Base-by-base conservation (phyloP, 2,113 vertebrate species). In the Engystomops pustulosus region DNA sequence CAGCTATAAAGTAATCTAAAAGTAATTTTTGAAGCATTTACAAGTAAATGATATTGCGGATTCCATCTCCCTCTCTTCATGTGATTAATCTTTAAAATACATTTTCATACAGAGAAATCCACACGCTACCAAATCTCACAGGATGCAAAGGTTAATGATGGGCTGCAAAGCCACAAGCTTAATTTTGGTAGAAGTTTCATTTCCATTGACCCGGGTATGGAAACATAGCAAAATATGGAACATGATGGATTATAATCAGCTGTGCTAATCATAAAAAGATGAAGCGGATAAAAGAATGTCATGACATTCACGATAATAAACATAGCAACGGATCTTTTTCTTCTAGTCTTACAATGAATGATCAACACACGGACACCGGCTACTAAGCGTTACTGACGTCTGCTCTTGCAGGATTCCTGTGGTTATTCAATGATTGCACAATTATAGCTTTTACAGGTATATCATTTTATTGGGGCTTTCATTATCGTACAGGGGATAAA, bases 131-230 rank as follows among this genome's bases (percentile, higher is more conserved):
- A 76, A 76, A 76, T 76, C 45, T 53, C 72, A 32, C 47, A 51
- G 45, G 72, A 76, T 76, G 27, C 72, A 76, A 18, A 76, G 72
- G 72, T 76, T 76, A 76, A 51, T 76, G 27, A 76, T 32, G 44
- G 70, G 17, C 72, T 49, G 25, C 71, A 32, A 74, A 74, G 71
- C 30, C 27, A 20, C 45, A 49, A n/a, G 45, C 49, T 25, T 49
- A 49, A 49, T 74, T 74, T 44, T 49, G 71, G 71, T 74, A 76
- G 45, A 51, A 76, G 72, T 76, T 76, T 75, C 45, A 75, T 75
- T 75, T 76, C 72, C 47, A 51, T 34, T 76, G 72, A 34, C 72
- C 74, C 30, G 32, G n/a, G 74, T 36, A 76, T 12, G 45, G 27
- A 77, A 72, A 67, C 62, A 32, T 3, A 25, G 15, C 6, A 78